phyloP scores from a whole-genome alignment of 2,113 vertebrate genomes.

The Peromyscus californicus region DNA sequence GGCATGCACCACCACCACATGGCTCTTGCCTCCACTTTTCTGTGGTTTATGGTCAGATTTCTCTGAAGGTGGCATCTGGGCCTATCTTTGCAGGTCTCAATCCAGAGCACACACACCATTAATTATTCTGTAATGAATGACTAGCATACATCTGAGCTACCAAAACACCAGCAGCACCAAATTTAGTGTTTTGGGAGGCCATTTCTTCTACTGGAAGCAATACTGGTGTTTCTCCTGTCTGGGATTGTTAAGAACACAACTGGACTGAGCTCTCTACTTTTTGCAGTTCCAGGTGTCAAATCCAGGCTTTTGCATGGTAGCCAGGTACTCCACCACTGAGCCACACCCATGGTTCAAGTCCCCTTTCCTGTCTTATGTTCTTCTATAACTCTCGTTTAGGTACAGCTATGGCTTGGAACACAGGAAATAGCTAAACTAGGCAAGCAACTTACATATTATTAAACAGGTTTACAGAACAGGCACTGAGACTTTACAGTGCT shows the following conservation, averaged over 20 bases:
- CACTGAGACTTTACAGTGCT: neutral
- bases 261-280: neutral
- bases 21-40: neutral
- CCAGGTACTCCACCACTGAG: neutral
- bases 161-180: neutral
- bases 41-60: neutral
- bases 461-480: constrained; percentile 10
- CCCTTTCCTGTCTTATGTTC: neutral
- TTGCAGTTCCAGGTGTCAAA: neutral
- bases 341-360: neutral
- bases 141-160: neutral
- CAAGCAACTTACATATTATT: neutral
- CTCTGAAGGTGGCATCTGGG: neutral
- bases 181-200: neutral
- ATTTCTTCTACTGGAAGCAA: neutral
- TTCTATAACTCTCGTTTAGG: neutral
- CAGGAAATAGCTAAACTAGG: neutral
- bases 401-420: neutral
- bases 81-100: neutral
- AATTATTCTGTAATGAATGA: neutral
- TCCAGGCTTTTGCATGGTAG: neutral
- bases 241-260: neutral
- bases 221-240: neutral
- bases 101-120: neutral
- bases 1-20: too few relatives aligned